Conservation (phyloP, 1,140 invertebrate genomes). For the Cotesia vestalis region DNA sequence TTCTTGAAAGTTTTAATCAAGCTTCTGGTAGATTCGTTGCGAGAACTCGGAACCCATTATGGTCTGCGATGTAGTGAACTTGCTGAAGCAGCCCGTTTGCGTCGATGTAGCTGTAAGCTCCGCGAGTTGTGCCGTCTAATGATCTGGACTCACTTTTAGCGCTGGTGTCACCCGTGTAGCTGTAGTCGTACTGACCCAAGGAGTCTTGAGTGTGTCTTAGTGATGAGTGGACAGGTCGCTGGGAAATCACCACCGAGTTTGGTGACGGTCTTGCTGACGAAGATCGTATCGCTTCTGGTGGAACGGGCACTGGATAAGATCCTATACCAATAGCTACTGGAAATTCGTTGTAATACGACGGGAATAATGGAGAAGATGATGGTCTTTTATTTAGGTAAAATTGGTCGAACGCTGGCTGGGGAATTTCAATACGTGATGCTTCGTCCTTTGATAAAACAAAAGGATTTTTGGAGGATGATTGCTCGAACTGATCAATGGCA, state of each 20-base stretch:
- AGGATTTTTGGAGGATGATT: constrained; percentile 42
- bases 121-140: constrained; percentile 73
- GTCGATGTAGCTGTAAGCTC: constrained; percentile 77
- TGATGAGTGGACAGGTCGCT: constrained; percentile 54
- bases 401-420: constrained; percentile 30
- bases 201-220: constrained; percentile 72
- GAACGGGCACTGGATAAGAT: not conserved
- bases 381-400: not conserved
- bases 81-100: constrained; percentile 73
- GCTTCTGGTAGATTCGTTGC: constrained; percentile 73
- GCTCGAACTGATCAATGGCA: not conserved
- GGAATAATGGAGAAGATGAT: not conserved
- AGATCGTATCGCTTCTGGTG: not conserved
- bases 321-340: too few relatives aligned
- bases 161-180: constrained; percentile 73
- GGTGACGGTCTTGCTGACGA: constrained; percentile 30
- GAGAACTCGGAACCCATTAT: constrained; percentile 73
- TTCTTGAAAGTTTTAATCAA: constrained; percentile 28
- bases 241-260: constrained; percentile 49
- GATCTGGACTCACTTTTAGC: constrained; percentile 73
- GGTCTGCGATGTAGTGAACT: constrained; percentile 74
- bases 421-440: constrained; percentile 46
- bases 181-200: constrained; percentile 72
- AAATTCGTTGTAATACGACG: not conserved
- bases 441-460: constrained; percentile 46